Evolutionary conservation across 1,140 invertebrate species (phyloP).

Genomic region (Trachymyrmex cornetzi): DNA sequence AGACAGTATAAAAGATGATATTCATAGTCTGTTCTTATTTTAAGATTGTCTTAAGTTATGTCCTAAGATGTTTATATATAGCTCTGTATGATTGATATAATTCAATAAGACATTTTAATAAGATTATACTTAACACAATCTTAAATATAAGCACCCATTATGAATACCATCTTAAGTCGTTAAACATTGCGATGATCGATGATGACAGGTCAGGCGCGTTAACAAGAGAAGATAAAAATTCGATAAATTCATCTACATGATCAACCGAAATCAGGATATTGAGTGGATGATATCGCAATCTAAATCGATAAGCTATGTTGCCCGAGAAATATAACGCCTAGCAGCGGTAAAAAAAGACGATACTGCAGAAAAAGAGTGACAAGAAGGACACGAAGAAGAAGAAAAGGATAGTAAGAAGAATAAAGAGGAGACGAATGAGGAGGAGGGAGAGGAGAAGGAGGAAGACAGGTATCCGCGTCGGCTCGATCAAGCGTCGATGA

Average conservation of each 20-base stretch:
- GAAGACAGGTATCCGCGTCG: slow-evolving; percentile 72
- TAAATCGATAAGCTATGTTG: slow-evolving; percentile 33
- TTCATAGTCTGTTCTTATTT: too few relatives aligned
- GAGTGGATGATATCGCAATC: slow-evolving; percentile 23
- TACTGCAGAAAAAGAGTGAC: slow-evolving; percentile 22
- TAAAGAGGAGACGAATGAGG: neutral
- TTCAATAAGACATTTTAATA: too few relatives aligned
- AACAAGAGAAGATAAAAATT: slow-evolving; percentile 46
- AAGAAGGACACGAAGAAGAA: slow-evolving; percentile 27
- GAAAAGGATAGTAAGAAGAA: neutral
- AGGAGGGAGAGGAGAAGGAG: neutral
- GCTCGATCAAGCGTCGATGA: slow-evolving; percentile 83
- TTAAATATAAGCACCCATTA: too few relatives aligned
- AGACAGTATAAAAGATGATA: neutral
- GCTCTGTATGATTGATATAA: too few relatives aligned
- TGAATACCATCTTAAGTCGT: neutral
- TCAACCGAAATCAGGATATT: slow-evolving; percentile 42
- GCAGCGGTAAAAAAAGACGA: slow-evolving; percentile 10
- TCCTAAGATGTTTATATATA: too few relatives aligned
- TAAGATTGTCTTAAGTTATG: too few relatives aligned
- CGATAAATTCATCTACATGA: slow-evolving; percentile 24
- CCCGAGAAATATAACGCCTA: slow-evolving; percentile 45
- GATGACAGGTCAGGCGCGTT: neutral
- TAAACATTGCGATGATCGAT: neutral
- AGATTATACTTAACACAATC: too few relatives aligned